phyloP scores from a whole-genome alignment of 2,113 vertebrate genomes.

The Sylvilagus bachmani region DNA sequence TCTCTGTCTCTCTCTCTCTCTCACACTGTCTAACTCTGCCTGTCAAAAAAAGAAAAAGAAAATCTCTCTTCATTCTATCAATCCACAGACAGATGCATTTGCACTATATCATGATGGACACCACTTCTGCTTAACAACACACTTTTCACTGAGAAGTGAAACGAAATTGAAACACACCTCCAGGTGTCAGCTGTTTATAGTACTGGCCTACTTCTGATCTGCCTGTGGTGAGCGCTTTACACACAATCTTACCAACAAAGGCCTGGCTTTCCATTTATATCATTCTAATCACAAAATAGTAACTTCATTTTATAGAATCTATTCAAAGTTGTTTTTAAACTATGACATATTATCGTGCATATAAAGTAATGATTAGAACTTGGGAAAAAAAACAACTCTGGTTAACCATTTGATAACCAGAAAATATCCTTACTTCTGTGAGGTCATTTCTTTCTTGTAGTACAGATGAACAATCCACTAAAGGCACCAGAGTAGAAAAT shows the following conservation, averaged over 20 bases:
- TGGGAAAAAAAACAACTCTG: neutral
- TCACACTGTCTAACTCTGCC: too few relatives aligned
- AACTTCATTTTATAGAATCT: neutral
- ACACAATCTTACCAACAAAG: neutral
- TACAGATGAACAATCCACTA: conserved; percentile 98
- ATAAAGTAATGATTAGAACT: conserved; percentile 9
- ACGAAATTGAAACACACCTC: conserved; percentile 5
- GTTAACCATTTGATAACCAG: neutral
- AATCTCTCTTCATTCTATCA: neutral
- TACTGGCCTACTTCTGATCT: neutral
- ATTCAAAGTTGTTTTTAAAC: neutral
- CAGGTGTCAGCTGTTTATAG: neutral
- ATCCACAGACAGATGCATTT: neutral
- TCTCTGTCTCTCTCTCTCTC: too few relatives aligned
- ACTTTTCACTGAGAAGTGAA: neutral
- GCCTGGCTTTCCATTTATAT: neutral
- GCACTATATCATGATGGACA: neutral
- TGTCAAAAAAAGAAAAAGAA: neutral
- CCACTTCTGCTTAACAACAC: neutral
- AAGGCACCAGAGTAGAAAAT: conserved; percentile 99
- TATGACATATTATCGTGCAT: neutral
- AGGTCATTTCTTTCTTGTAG: conserved; percentile 96
- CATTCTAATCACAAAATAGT: neutral
- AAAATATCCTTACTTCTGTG: conserved; percentile 92
- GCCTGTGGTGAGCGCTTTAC: neutral